These are phyloP conservation scores for Pachycephus smyrnensis DNA, from an alignment of 2,888 invertebrate genomes.

Conservation along the genomic window DNA sequence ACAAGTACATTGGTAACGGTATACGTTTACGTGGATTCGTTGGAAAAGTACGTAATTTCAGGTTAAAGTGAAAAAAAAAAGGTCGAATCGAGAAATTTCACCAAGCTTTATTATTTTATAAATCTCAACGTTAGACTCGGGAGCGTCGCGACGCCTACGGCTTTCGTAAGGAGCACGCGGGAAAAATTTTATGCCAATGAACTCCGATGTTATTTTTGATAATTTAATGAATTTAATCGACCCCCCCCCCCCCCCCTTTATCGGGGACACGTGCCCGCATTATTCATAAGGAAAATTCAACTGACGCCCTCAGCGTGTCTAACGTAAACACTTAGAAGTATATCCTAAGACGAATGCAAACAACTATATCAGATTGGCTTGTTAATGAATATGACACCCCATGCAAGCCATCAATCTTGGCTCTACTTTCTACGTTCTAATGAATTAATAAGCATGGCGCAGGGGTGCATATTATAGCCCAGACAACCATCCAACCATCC, in stretches of 20 bases:
- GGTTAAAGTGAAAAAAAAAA: neutral
- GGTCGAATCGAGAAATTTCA: neutral
- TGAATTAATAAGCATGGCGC: conserved; percentile 5
- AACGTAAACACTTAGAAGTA: neutral
- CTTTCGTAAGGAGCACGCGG: too few relatives aligned
- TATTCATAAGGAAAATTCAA: neutral
- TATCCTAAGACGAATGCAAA: conserved; percentile 1
- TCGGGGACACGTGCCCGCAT: neutral
- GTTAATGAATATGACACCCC: conserved; percentile 5
- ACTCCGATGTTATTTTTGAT: too few relatives aligned
- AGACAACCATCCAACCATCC: neutral
- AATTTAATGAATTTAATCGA: neutral
- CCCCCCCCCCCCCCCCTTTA: neutral
- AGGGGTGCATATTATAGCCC: neutral
- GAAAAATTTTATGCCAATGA: too few relatives aligned
- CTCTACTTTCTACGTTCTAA: neutral
- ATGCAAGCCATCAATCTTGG: conserved; percentile 3
- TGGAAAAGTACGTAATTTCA: neutral
- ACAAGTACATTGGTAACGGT: neutral
- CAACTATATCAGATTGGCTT: conserved; percentile 5
- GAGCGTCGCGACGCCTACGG: too few relatives aligned
- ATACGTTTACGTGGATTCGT: neutral
- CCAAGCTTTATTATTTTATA: neutral
- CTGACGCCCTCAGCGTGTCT: neutral
- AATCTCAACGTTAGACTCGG: too few relatives aligned